A percentile compares a stretch with the other conserved stretches of the same genome.
These are phyloP conservation scores for Philereme transversata DNA, from an alignment of 2,888 invertebrate species.

Conservation along the genomic window DNA sequence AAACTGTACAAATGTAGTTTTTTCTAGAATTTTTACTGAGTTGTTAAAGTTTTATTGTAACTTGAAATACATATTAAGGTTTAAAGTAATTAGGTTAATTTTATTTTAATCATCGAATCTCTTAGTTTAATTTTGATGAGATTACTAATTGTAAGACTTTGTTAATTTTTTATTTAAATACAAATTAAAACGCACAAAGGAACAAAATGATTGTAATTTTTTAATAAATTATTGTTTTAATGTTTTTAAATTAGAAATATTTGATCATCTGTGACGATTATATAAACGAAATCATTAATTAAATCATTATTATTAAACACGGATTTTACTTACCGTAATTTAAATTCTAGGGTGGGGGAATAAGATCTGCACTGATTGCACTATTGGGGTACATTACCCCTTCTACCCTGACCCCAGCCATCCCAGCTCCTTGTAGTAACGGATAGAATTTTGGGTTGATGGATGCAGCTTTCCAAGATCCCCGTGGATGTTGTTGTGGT, in stretches of 20 bases:
- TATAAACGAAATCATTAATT: slow-evolving; percentile 73
- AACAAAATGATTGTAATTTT: slow-evolving; percentile 62
- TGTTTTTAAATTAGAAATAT: slow-evolving; percentile 64
- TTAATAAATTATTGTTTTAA: slow-evolving; percentile 79
- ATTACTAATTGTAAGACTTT: slow-evolving; percentile 74
- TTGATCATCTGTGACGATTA: slow-evolving; percentile 69
- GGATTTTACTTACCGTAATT: slow-evolving; percentile 27
- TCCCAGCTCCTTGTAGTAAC: too few species aligned
- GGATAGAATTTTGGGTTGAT: too few species aligned
- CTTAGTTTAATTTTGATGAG: slow-evolving; percentile 73
- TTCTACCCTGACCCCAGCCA: too few species aligned
- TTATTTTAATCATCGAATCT: slow-evolving; percentile 66
- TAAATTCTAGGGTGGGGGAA: too few species aligned
- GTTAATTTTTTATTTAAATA: slow-evolving; percentile 74
- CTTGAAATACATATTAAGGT: slow-evolving; percentile 37
- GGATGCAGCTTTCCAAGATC: too few species aligned
- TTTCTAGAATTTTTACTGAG: slow-evolving; percentile 72
- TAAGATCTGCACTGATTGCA: too few species aligned
- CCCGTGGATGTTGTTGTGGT: too few species aligned
- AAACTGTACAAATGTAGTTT: slow-evolving; percentile 67
- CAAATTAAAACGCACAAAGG: slow-evolving; percentile 68
- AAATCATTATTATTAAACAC: slow-evolving; percentile 64
- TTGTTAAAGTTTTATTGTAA: slow-evolving; percentile 61
- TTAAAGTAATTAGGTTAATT: slow-evolving; percentile 40
- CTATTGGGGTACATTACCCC: too few species aligned